These are phyloP conservation scores for Lipotes vexillifer DNA, from an alignment of 2,113 vertebrate species.

Conservation along the genomic window DNA sequence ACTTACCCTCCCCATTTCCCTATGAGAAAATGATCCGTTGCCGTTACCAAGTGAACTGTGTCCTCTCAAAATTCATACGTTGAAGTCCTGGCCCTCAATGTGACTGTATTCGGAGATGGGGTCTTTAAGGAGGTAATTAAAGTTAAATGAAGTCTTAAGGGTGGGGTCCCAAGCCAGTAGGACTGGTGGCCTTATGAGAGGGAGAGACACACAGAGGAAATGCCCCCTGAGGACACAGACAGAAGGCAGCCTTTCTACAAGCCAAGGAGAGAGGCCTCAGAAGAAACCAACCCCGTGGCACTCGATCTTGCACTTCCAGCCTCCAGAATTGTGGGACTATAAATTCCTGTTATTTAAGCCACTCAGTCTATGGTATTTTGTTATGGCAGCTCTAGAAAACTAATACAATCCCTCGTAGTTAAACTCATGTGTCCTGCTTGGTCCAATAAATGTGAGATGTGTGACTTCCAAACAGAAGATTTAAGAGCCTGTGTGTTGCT, in stretches of 20 bases:
- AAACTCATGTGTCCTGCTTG: not conserved
- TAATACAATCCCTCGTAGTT: not conserved
- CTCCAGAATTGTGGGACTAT: not conserved
- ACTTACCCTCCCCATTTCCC: not conserved
- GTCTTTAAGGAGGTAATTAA: not conserved
- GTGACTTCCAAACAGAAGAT: not conserved
- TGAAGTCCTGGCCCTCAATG: not conserved
- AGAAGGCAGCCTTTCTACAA: fast-evolving
- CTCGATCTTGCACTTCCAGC: not conserved
- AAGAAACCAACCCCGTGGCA: not conserved
- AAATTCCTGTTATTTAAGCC: not conserved
- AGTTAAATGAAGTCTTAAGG: not conserved
- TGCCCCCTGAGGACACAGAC: not conserved
- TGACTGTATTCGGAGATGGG: not conserved
- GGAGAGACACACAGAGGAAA: not conserved
- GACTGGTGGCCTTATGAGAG: not conserved
- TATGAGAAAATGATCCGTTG: not conserved
- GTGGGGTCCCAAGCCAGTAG: not conserved
- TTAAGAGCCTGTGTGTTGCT: not conserved
- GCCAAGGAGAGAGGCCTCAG: not conserved
- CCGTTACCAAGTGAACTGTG: not conserved
- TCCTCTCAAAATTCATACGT: not conserved
- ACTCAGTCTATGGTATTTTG: not conserved
- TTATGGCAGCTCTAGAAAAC: not conserved
- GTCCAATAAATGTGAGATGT: not conserved